A percentile compares a stretch with the other conserved stretches of the same genome.
Evolutionary conservation across 2,113 vertebrate genomes (phyloP).

Genomic region (Xiphophorus couchianus): DNA sequence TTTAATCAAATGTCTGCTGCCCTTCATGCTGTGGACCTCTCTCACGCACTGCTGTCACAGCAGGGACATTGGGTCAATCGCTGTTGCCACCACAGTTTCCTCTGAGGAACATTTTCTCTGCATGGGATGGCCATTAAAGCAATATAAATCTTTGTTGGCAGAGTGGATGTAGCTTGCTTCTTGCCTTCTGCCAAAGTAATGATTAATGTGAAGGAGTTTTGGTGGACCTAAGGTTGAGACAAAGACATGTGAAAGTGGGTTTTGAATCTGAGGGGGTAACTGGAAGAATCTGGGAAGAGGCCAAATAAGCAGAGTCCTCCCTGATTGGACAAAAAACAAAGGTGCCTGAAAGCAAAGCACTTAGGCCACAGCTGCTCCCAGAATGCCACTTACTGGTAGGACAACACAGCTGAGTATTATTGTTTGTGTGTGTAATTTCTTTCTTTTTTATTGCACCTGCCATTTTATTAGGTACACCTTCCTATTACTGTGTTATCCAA

Average conservation of each 20-base stretch:
- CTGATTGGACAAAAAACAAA: neutral
- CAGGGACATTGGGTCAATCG: constrained; percentile 59
- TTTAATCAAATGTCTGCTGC: constrained; percentile 64
- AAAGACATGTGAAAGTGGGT: constrained; percentile 34
- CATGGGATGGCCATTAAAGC: constrained; percentile 57
- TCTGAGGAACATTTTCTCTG: constrained; percentile 47
- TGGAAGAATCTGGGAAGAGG: constrained; percentile 15
- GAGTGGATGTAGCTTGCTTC: constrained; percentile 39
- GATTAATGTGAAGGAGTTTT: constrained; percentile 54
- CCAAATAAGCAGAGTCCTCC: neutral
- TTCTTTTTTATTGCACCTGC: neutral
- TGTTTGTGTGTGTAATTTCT: too few species aligned
- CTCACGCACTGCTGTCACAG: constrained; percentile 50
- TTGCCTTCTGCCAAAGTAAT: constrained; percentile 52
- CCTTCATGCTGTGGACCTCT: constrained; percentile 54
- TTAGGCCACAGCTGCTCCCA: too few species aligned
- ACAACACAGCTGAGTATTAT: too few species aligned
- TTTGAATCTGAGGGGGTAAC: constrained; percentile 13
- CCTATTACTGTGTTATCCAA: neutral
- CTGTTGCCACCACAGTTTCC: constrained; percentile 58
- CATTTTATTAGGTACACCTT: neutral
- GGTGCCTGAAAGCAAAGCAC: too few species aligned
- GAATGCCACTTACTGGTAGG: too few species aligned
- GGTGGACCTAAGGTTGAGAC: constrained; percentile 29
- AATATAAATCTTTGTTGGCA: constrained; percentile 54